phyloP scores from a whole-genome alignment of 1,140 invertebrate species.

The Pseudomyrmex flavicornis region DNA sequence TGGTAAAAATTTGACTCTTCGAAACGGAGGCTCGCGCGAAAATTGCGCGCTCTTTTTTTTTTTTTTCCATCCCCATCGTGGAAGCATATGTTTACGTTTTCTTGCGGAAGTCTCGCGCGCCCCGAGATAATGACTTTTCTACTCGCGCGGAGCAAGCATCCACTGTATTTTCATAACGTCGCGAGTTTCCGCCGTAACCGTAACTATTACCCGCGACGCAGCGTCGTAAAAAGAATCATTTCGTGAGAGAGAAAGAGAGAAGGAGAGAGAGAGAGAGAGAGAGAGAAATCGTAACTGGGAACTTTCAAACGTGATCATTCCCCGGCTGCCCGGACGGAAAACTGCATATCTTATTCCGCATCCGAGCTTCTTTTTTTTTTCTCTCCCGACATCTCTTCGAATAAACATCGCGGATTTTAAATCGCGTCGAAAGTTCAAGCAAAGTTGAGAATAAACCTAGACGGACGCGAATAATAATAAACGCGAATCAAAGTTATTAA shows the following conservation, averaged over 20 bases:
- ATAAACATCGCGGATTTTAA: not conserved
- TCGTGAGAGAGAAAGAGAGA: not conserved
- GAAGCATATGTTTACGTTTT: conserved; percentile 57
- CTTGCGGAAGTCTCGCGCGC: conserved; percentile 28
- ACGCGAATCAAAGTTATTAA: too few species aligned
- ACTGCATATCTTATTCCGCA: conserved; percentile 45
- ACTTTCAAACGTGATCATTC: conserved; percentile 60
- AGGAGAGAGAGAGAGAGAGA: conserved; percentile 15
- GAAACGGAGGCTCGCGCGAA: not conserved
- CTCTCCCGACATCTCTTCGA: too few species aligned
- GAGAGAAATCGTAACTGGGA: conserved; percentile 56
- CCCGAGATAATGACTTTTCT: conserved; percentile 48
- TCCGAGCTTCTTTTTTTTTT: not conserved
- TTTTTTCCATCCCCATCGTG: not conserved
- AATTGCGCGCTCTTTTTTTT: not conserved
- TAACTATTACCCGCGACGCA: conserved; percentile 47
- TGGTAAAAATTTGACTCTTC: not conserved
- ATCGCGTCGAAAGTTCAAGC: not conserved
- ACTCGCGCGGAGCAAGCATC: conserved; percentile 36
- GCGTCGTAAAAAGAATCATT: conserved; percentile 58
- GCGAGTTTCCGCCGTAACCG: conserved; percentile 57
- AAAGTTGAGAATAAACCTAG: conserved; percentile 3
- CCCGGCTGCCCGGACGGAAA: conserved; percentile 17
- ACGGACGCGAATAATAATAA: conserved; percentile 5
- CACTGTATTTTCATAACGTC: conserved; percentile 61